Conservation (phyloP, 1,140 invertebrate genomes). For the Ericerus pela region DNA sequence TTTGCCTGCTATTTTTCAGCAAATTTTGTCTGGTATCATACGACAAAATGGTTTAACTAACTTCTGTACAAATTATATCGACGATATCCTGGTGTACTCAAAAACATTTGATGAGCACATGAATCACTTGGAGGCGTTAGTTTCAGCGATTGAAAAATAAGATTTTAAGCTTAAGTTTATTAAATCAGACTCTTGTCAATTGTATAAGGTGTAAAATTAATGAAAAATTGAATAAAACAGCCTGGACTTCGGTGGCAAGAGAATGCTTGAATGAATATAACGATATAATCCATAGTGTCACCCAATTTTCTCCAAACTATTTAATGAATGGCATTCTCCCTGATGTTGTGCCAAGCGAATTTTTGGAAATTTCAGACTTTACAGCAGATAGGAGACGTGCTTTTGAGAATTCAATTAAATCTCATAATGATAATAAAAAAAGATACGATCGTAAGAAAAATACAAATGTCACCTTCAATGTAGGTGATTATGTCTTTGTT, state of each 20-base stretch:
- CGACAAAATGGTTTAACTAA: slow-evolving; percentile 13
- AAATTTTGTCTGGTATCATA: slow-evolving; percentile 21
- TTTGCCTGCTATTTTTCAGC: slow-evolving; percentile 32
- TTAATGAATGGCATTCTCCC: background rate
- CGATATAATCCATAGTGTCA: background rate
- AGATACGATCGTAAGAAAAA: too few species aligned
- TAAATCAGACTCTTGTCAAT: background rate
- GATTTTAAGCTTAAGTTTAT: slow-evolving; percentile 28
- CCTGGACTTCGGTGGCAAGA: background rate
- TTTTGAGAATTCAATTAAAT: too few species aligned
- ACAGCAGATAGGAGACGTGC: too few species aligned
- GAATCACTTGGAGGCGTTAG: slow-evolving; percentile 11
- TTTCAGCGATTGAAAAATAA: slow-evolving; percentile 21
- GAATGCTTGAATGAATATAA: background rate
- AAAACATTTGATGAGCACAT: slow-evolving; percentile 20
- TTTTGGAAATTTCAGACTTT: too few species aligned
- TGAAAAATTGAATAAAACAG: background rate
- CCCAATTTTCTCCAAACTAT: background rate
- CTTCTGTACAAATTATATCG: too few species aligned
- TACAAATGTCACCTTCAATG: too few species aligned
- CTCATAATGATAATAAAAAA: too few species aligned
- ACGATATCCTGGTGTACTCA: slow-evolving; percentile 23
- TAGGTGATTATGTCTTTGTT: too few species aligned
- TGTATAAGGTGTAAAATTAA: background rate
- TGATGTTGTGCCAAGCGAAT: background rate